Evolutionary conservation across 2,797 vertebrate species (phyloP), one percentile per base, ranked within the genome.

Genomic region (Xiphophorus birchmanni): DNA sequence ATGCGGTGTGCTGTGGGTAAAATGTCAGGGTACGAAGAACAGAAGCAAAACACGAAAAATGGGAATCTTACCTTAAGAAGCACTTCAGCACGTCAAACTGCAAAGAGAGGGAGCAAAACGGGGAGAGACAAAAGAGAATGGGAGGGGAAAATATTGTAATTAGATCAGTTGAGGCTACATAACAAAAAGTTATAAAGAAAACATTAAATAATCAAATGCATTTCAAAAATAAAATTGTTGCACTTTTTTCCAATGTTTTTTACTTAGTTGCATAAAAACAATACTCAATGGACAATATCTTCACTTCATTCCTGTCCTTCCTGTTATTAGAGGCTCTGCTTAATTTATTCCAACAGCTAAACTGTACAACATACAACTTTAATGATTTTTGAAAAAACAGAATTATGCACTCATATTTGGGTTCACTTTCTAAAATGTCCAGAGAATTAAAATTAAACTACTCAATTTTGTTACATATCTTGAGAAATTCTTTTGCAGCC

Each of bases 11-110:
- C 90, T 81, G 84, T 80, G 82, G 84, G 81, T 78, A 77, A 86
- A 87, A 84, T 89, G 91, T 90, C 84, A 89, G 84, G 76, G 56
- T 45, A 82, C 65, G 78, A 86, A 83, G 79, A 82, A 60, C 11
- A 79, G 45, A 52, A 82, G 73, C 73, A 87, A 84, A 83, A 80
- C 73, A 82, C 47, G 73, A 80, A 80, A 84, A 82, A 78, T 77
- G 67, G 32, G 84, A 85, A 29, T 84, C 91, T 93, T 94, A 94
- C 94, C 94, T 93, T 92, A 84, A 90, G 81, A 93, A 91, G 88
- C 83, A 82, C 91, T 90, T 87, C 67, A 84, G 74, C 88, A 82
- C 84, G 48, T 90, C 86, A 93, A 92, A 90, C 94, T 94, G 89
- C 54, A 85, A 78, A 80, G 69, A 80, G 42, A 80, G 60, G 37